phyloP scores from a whole-genome alignment of 2,797 vertebrate species.

The Hapalemur alaotrensis region DNA sequence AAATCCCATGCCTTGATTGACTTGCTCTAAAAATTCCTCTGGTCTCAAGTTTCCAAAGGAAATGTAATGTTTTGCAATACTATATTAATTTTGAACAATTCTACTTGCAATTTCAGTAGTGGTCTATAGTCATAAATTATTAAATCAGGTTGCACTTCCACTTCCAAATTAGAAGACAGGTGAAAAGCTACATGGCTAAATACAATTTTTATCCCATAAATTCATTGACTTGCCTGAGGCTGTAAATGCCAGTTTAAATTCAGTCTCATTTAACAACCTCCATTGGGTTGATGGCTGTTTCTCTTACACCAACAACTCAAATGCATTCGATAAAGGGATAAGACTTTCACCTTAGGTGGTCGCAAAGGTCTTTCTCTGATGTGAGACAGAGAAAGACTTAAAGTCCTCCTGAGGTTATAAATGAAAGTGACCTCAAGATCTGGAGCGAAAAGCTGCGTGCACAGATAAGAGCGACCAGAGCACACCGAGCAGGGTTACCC shows the following conservation, averaged over 20 bases:
- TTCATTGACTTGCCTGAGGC: background rate
- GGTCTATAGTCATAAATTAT: background rate
- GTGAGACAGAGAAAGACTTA: background rate
- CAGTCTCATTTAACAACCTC: background rate
- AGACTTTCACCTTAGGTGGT: background rate
- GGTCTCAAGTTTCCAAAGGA: background rate
- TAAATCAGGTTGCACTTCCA: slow-evolving; percentile 17
- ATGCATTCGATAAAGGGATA: background rate
- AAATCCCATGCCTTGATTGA: background rate
- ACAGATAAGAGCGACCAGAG: background rate
- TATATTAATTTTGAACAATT: background rate
- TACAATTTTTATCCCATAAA: slow-evolving; percentile 4
- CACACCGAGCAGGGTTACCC: background rate
- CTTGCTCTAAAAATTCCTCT: background rate
- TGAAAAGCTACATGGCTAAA: background rate
- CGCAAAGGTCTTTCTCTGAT: background rate
- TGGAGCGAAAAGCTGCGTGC: background rate
- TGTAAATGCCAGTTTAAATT: slow-evolving; percentile 19
- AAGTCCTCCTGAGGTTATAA: background rate
- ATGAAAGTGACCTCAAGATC: background rate
- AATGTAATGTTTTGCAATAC: background rate
- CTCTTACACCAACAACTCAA: background rate
- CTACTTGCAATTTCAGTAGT: background rate
- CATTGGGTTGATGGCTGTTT: background rate
- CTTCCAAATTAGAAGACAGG: slow-evolving; percentile 25